Percentiles rank a stretch among this genome's conserved stretches.
phyloP scores from a whole-genome alignment of 1,140 invertebrate genomes.

The Notospermus geniculatus region DNA sequence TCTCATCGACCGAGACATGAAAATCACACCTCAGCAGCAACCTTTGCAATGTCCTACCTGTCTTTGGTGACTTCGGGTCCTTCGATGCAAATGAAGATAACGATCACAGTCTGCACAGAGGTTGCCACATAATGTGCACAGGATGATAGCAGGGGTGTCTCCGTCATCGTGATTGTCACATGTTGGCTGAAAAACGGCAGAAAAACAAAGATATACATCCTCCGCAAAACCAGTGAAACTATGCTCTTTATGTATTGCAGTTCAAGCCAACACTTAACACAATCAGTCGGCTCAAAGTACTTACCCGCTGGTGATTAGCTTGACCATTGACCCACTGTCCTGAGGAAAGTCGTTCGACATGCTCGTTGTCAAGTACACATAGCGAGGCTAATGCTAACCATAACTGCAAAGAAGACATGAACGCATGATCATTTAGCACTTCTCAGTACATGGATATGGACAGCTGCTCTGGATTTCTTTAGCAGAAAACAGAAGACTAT shows the following conservation, averaged over 20 bases:
- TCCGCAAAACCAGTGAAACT: too few relatives aligned
- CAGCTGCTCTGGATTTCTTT: too few relatives aligned
- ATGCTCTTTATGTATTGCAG: too few relatives aligned
- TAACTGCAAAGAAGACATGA: conserved; percentile 52
- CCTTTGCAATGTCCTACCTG: conserved; percentile 63
- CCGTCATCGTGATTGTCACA: conserved; percentile 98
- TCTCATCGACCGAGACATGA: too few relatives aligned
- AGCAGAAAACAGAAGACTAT: too few relatives aligned
- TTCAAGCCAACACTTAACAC: background rate
- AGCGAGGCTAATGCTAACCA: conserved; percentile 92
- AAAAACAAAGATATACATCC: conserved; percentile 16
- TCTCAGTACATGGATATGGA: too few relatives aligned
- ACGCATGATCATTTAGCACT: conserved; percentile 9
- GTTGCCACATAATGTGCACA: conserved; percentile 85
- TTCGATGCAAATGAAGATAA: conserved; percentile 86
- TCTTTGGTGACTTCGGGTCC: conserved; percentile 80
- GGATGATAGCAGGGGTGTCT: conserved; percentile 87
- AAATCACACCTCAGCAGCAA: too few relatives aligned
- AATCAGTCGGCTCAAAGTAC: too few relatives aligned
- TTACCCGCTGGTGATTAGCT: conserved; percentile 65
- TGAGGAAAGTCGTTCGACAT: conserved; percentile 79
- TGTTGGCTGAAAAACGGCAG: conserved; percentile 63
- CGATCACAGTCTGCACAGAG: conserved; percentile 94
- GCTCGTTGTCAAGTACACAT: conserved; percentile 86
- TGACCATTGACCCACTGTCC: conserved; percentile 66